phyloP scores from a whole-genome alignment of 2,888 invertebrate species.

The Pachydiplax longipennis region DNA sequence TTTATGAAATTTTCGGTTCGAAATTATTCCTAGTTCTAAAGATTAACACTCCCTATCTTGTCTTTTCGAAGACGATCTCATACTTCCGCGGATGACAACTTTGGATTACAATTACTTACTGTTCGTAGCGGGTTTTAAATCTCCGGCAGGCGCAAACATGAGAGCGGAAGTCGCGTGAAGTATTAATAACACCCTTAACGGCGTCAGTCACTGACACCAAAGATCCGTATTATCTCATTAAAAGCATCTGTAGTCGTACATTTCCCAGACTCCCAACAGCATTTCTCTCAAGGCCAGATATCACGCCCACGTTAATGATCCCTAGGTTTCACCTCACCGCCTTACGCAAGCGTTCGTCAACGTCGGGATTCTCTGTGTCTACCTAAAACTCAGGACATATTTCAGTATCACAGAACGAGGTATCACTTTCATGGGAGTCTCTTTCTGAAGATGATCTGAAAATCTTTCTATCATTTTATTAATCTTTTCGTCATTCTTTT shows the following conservation, averaged over 20 bases:
- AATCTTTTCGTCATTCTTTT: too few species aligned
- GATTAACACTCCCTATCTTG: too few species aligned
- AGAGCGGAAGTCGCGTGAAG: background rate
- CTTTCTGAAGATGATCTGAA: too few species aligned
- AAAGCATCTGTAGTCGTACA: background rate
- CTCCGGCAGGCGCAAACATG: background rate
- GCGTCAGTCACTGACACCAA: background rate
- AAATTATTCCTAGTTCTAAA: too few species aligned
- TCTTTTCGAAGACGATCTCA: too few species aligned
- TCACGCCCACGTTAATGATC: background rate
- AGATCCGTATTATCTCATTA: background rate
- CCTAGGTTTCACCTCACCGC: background rate
- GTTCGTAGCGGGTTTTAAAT: too few species aligned
- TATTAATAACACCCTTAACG: background rate
- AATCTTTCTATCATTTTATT: too few species aligned
- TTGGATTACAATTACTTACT: too few species aligned
- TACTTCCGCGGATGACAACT: too few species aligned
- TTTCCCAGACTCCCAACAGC: background rate
- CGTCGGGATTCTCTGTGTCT: background rate
- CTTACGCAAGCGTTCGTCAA: background rate
- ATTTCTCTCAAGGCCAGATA: background rate
- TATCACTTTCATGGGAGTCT: background rate
- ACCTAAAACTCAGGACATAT: background rate
- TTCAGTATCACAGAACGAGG: background rate
- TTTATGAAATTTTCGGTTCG: too few species aligned